Evolutionary conservation across 2,888 invertebrate species (phyloP), one percentile per base, ranked within the genome.

Genomic region (Drosophila parthenogenetica): DNA sequence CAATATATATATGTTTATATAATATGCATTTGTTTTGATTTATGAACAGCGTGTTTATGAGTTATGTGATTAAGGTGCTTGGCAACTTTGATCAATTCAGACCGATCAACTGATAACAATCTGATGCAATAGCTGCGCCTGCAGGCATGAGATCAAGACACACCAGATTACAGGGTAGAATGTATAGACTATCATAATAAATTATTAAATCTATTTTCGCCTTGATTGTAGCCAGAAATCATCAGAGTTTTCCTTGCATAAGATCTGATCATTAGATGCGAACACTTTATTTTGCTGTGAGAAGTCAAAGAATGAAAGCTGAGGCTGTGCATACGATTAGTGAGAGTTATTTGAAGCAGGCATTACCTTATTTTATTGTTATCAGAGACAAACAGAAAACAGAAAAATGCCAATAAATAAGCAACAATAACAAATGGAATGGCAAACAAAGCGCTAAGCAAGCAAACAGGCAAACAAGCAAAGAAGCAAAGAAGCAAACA

Each of bases 401-500:
- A 37, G 37, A 53, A 25, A 46, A 46, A 69, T 63, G 8, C 40
- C 59, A 81, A 74, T 69, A 84, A 87, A 81, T 60, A 75, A 72
- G 53, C 51, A 67, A 51, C 19, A 39, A 39, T 16, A 53, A 19
- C 39, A 68, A 54, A 29, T 17, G 37, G 58, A 46, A 29, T 29
- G 45, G 32, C 49, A 59, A 25, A 55, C 53, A 81, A 62, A 74
- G 60, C 71, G 70, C 79, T 61, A 69, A 65, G 71, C 72, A 77
- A 77, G 69, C 86, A 83, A 79, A 83, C 78, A 29, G 45, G 32
- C 49, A 59, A 25, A 55, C 53, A 81, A 62, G 71, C 72, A 77
- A 77, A 68, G 83, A 83, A 79, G 81, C 76, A 78, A 73, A 78
- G 83, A 83, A 79, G 81, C 76, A 78, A 73, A 78, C 68, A 65